Conservation (phyloP, 2,888 invertebrate species). For the Ectemnius continuus region DNA sequence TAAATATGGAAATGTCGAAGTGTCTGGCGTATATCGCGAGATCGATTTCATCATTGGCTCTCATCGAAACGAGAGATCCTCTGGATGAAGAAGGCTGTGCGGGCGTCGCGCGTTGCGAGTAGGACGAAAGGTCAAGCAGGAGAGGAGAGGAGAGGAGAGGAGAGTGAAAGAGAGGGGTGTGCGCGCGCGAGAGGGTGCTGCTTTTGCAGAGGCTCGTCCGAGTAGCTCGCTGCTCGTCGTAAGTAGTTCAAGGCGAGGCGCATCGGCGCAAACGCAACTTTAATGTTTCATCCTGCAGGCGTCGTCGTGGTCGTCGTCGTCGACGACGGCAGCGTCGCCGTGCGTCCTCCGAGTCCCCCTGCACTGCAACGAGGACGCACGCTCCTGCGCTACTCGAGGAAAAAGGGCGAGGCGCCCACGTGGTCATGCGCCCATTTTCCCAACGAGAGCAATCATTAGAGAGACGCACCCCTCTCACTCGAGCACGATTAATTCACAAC, state of each 20-base stretch:
- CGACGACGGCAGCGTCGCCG: slow-evolving; percentile 14
- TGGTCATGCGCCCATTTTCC: slow-evolving; percentile 42
- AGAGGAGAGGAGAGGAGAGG: background rate
- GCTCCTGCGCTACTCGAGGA: slow-evolving; percentile 34
- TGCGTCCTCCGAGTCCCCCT: background rate
- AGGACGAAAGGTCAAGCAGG: slow-evolving; percentile 46
- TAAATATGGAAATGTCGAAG: too few relatives aligned
- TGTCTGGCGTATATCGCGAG: too few relatives aligned
- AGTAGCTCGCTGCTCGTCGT: slow-evolving; percentile 27
- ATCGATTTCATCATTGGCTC: too few relatives aligned
- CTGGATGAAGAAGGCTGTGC: too few relatives aligned
- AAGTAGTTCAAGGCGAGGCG: slow-evolving; percentile 54
- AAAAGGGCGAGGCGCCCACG: slow-evolving; percentile 55
- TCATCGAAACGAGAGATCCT: too few relatives aligned
- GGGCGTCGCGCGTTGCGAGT: background rate
- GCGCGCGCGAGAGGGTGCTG: slow-evolving; percentile 1
- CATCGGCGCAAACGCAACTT: slow-evolving; percentile 54
- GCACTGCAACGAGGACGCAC: slow-evolving; percentile 25
- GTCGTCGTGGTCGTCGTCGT: slow-evolving; percentile 28
- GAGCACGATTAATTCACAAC: background rate
- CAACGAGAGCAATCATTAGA: slow-evolving; percentile 65
- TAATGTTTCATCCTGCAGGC: slow-evolving; percentile 55
- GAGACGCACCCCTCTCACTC: slow-evolving; percentile 37
- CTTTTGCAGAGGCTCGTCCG: slow-evolving; percentile 31
- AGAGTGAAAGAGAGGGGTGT: too few relatives aligned